Percentiles rank a stretch among this genome's conserved stretches.
These are phyloP conservation scores for Ophraella communa DNA, from an alignment of 2,888 invertebrate species.

Conservation along the genomic window DNA sequence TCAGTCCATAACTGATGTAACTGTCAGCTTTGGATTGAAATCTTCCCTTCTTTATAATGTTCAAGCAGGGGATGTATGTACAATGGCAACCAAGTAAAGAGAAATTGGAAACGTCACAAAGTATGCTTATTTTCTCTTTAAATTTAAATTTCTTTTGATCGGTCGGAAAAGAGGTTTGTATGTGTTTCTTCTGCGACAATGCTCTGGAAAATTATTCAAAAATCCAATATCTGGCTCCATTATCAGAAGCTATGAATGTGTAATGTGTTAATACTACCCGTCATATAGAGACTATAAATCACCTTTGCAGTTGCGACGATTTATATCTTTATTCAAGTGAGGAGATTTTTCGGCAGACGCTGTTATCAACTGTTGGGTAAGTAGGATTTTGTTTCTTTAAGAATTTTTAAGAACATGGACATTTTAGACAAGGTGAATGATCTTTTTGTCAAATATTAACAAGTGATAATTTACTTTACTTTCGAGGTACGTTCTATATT, in stretches of 20 bases:
- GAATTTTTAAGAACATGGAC: too few relatives aligned
- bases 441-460: too few relatives aligned
- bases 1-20: slow-evolving; percentile 17
- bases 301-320: slow-evolving; percentile 42
- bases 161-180: slow-evolving; percentile 12
- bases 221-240: slow-evolving; percentile 27
- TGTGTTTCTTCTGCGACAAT: slow-evolving; percentile 19
- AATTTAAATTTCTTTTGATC: slow-evolving; percentile 29
- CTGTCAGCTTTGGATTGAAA: slow-evolving; percentile 18
- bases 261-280: slow-evolving; percentile 51
- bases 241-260: slow-evolving; percentile 47
- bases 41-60: slow-evolving; percentile 17
- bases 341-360: neutral
- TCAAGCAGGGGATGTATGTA: slow-evolving; percentile 11
- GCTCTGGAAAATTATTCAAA: slow-evolving; percentile 21
- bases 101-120: slow-evolving; percentile 27
- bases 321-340: slow-evolving; percentile 37
- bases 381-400: too few relatives aligned
- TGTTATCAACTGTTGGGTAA: neutral
- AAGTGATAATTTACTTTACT: too few relatives aligned
- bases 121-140: slow-evolving; percentile 26
- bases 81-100: slow-evolving; percentile 16
- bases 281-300: slow-evolving; percentile 48
- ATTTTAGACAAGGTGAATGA: too few relatives aligned
- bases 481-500: too few relatives aligned